Evolutionary conservation across 2,113 vertebrate genomes (phyloP), one percentile per base, ranked within the genome.

Genomic region (Cisticola juncidis): DNA sequence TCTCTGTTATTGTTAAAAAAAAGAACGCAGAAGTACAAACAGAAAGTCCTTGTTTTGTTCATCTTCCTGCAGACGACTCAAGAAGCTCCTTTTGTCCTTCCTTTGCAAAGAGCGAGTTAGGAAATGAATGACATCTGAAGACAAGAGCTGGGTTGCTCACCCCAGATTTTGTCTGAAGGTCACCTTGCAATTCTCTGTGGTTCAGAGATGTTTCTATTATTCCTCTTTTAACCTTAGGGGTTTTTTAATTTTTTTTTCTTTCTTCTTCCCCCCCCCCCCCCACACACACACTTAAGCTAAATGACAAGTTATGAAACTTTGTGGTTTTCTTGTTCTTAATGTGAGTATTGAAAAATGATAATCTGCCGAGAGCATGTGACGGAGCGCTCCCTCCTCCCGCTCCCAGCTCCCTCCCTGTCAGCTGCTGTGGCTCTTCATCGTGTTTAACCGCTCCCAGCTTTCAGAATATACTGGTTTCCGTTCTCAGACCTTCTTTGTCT

Each of bases 401-500:
- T 93, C 50, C 61, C 74, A 65, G 51, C 68, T 95, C 88, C 81
- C 53, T 92, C 81, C 82, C 61, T 0, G 0, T 94, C 95, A 97
- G 94, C 90, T 96, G 90, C 86, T 90, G 80, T n/a, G 74, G 84
- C 64, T 86, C 88, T 72, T 91, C 62, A 70, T 66, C 26, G 0
- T 1, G 0, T 95, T 93, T 81, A 97, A 95, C 95, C 65, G 0
- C 91, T 92, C 85, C 81, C 79, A 84, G 72, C 80, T 90, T 62
- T 91, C 91, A 88, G 68, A 94, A 88, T 58, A 50, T 26, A 26
- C 26, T 68, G 80, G 71, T 96, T 97, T 97, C 97, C 84, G 20
- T 96, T 92, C 97, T 95, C 88, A 96, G 88, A 96, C 53, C 42
- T 91, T 57, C 88, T 89, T 71, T 96, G 64, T 77, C 64, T 76